A percentile compares a stretch with the other conserved stretches of the same genome.
Conservation (phyloP, 2,888 invertebrate genomes). For the Drosophila meridionalis region DNA sequence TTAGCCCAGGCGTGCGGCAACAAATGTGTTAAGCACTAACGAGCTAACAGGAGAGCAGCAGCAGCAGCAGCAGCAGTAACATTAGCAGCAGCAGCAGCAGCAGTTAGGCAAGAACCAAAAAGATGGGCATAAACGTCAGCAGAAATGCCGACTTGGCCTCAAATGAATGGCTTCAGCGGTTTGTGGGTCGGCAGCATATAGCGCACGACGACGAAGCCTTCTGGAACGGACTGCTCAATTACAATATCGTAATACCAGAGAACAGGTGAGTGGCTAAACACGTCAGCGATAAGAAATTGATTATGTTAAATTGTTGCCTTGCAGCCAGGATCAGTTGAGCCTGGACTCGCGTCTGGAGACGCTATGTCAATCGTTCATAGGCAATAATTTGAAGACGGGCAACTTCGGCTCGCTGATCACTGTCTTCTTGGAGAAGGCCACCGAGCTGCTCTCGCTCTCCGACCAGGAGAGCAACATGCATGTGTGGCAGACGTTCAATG, state of each 20-base stretch:
- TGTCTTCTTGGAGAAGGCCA: slow-evolving; percentile 92
- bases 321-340: slow-evolving; percentile 91
- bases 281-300: slow-evolving; percentile 9
- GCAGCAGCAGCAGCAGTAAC: slow-evolving; percentile 20
- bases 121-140: slow-evolving; percentile 93
- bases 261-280: slow-evolving; percentile 86
- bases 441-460: slow-evolving; percentile 93
- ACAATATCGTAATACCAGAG: slow-evolving; percentile 93
- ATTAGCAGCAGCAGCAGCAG: slow-evolving; percentile 17
- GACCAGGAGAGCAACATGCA: slow-evolving; percentile 92
- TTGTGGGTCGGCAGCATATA: slow-evolving; percentile 90
- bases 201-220: slow-evolving; percentile 95
- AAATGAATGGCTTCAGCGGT: slow-evolving; percentile 92
- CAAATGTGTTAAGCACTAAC: slow-evolving; percentile 43
- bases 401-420: slow-evolving; percentile 95
- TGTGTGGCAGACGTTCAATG: slow-evolving; percentile 98
- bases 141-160: slow-evolving; percentile 91
- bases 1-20: slow-evolving; percentile 19
- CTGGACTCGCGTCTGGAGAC: slow-evolving; percentile 93
- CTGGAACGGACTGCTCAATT: slow-evolving; percentile 97
- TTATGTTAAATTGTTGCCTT: slow-evolving; percentile 42
- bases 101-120: slow-evolving; percentile 26
- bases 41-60: slow-evolving; percentile 16
- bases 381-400: slow-evolving; percentile 94
- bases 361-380: slow-evolving; percentile 90